Conservation (phyloP, 2,113 vertebrate species). For the Archocentrus centrarchus region DNA sequence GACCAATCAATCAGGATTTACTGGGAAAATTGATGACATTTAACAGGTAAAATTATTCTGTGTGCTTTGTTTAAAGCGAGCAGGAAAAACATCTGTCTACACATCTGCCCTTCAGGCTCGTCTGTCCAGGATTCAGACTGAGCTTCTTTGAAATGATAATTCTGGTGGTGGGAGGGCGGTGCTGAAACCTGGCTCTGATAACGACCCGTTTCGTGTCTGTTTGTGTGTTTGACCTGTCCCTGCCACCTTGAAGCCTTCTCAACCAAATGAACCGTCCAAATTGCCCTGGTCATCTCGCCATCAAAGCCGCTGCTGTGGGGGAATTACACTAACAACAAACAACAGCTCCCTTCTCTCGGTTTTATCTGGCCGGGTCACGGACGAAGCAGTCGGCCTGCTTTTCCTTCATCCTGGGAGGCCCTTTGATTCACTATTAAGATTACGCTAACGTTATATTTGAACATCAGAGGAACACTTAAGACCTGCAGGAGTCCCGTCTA, state of each 20-base stretch:
- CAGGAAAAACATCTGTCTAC: conserved; percentile 12
- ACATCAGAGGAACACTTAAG: conserved; percentile 33
- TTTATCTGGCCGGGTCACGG: conserved; percentile 79
- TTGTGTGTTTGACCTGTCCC: background rate
- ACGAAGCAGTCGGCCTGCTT: conserved; percentile 57
- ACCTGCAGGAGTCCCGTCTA: background rate
- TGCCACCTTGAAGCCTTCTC: conserved; percentile 73
- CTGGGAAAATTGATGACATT: background rate
- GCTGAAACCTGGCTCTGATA: conserved; percentile 17
- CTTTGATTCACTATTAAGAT: conserved; percentile 72
- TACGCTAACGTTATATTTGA: conserved; percentile 57
- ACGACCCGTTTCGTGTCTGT: background rate
- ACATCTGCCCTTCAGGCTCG: background rate
- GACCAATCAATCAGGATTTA: background rate
- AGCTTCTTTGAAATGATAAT: background rate
- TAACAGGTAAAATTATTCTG: background rate
- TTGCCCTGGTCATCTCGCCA: conserved; percentile 75
- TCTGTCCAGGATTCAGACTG: background rate
- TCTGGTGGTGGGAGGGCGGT: background rate
- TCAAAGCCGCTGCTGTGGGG: conserved; percentile 78
- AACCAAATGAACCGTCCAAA: conserved; percentile 84
- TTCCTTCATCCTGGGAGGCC: conserved; percentile 72
- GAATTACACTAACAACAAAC: conserved; percentile 77
- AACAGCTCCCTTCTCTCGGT: conserved; percentile 64
- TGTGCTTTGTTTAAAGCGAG: background rate